These are phyloP conservation scores for Ooceraea biroi DNA, from an alignment of 1,140 invertebrate genomes.

Conservation along the genomic window DNA sequence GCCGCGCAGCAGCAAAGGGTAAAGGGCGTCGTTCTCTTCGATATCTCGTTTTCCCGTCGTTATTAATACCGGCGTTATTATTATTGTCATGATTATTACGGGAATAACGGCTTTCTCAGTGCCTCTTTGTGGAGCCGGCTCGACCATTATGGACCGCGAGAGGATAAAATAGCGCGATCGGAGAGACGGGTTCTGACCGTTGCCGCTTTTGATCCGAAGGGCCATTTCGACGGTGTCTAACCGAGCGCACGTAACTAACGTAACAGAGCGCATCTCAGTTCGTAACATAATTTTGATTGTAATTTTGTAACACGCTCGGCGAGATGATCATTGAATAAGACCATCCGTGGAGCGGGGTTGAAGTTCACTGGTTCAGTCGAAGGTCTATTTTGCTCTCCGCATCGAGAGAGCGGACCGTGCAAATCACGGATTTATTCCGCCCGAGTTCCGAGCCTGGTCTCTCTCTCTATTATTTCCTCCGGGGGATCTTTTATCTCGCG, in stretches of 20 bases:
- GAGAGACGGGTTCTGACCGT: neutral
- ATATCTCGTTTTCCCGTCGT: neutral
- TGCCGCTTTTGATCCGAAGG: neutral
- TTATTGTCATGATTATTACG: conserved; percentile 8
- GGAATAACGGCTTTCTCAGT: neutral
- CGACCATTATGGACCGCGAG: conserved; percentile 4
- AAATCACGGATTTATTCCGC: neutral
- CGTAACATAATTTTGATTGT: neutral
- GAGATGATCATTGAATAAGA: neutral
- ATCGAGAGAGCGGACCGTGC: neutral
- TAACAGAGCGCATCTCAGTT: neutral
- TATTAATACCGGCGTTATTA: conserved; percentile 27
- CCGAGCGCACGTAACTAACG: neutral
- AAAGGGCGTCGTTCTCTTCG: neutral
- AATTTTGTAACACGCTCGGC: neutral
- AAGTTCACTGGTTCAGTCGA: neutral
- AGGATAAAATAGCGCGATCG: conserved; percentile 8
- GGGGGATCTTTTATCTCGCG: neutral
- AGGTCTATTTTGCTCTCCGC: conserved; percentile 19
- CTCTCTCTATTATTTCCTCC: too few species aligned
- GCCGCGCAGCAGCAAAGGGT: neutral
- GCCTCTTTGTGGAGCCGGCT: neutral
- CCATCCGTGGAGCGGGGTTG: neutral
- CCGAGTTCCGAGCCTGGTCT: too few species aligned
- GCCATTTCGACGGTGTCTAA: neutral